phyloP scores from a whole-genome alignment of 1,140 invertebrate genomes.

The Drosophila varians region DNA sequence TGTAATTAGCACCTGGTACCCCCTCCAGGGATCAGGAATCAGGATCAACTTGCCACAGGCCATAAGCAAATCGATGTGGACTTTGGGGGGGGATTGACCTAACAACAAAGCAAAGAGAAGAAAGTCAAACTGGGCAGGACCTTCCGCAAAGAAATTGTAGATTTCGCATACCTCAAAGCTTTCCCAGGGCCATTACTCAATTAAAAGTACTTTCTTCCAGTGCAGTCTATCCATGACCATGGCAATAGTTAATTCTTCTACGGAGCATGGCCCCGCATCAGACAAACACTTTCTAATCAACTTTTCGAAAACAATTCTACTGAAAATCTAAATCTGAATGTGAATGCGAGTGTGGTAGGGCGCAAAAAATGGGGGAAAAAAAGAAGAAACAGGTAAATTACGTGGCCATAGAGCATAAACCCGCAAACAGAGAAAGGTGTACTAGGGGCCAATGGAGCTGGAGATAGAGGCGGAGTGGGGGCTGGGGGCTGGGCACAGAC shows the following conservation, averaged over 20 bases:
- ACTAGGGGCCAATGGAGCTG: slow-evolving; percentile 12
- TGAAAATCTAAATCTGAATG: slow-evolving; percentile 64
- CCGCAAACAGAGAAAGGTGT: slow-evolving; percentile 31
- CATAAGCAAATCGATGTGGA: slow-evolving; percentile 18
- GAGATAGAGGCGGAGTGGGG: neutral
- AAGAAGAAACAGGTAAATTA: slow-evolving; percentile 72
- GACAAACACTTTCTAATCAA: slow-evolving; percentile 76
- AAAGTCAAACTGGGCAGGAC: neutral
- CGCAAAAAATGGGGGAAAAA: slow-evolving; percentile 34
- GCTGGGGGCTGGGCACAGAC: neutral
- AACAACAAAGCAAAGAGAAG: neutral
- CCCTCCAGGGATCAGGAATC: slow-evolving; percentile 5
- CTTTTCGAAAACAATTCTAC: slow-evolving; percentile 70
- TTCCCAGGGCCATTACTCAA: neutral
- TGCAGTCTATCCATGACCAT: slow-evolving; percentile 49
- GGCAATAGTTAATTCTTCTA: slow-evolving; percentile 36
- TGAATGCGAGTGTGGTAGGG: slow-evolving; percentile 33
- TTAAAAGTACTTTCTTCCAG: slow-evolving; percentile 5
- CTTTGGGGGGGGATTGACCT: slow-evolving; percentile 16
- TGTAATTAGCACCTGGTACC: slow-evolving; percentile 72
- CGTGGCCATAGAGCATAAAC: slow-evolving; percentile 74
- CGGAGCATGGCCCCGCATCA: slow-evolving; percentile 63
- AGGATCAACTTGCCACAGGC: slow-evolving; percentile 24
- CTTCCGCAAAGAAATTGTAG: neutral
- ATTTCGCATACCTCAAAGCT: neutral